Base-by-base conservation (phyloP, 1,140 invertebrate species). In the Neodiprion lecontei region DNA sequence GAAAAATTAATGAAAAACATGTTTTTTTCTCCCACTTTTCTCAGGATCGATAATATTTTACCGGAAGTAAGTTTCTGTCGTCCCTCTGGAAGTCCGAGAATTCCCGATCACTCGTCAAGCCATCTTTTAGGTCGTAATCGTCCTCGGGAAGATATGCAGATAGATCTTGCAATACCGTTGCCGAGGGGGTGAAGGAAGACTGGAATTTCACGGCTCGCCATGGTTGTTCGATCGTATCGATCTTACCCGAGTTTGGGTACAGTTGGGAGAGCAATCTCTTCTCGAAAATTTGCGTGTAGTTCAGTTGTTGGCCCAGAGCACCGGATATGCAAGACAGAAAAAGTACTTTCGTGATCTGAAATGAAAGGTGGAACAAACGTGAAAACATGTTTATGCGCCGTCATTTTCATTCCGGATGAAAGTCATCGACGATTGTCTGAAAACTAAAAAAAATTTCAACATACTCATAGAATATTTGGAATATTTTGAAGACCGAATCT, bases 111-210 rank as follows among this genome's bases (percentile, higher is more conserved):
- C 14, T 23, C 11, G 11, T 4, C 21, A 21, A 69, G 47, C 23
- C 21, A 23, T 69, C 68, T 5, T 28, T 69, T 12, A 14, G 11
- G 48, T 69, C 47, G 48, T 80, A 76, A 40, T 78, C 48, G 21
- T 77, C 77, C 17, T 83, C 77, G 47, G 81, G 74, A 10, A 79
- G 17, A 74, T 82, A 78, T 40, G 28, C 70, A 73, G 9, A 72
- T 1, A 40, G 28, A 1, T 79, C 77, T 68, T 49, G 70, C 7
- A 7, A 5, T 17, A 69, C 12, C 12, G 14, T 69, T 5, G 70
- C 7, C 4, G 72, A 67, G 48, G 23, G 3, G 4, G 53, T 47
- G 47, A 17, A 48, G 17, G 40, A 14, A 40, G 17, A 2, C 9
- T 70, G 3, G 28, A 71, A 9, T 53, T 40, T 14, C 12, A 21